Evolutionary conservation across 2,797 vertebrate genomes (phyloP).

Genomic region (Enteromius thamalakanensis): DNA sequence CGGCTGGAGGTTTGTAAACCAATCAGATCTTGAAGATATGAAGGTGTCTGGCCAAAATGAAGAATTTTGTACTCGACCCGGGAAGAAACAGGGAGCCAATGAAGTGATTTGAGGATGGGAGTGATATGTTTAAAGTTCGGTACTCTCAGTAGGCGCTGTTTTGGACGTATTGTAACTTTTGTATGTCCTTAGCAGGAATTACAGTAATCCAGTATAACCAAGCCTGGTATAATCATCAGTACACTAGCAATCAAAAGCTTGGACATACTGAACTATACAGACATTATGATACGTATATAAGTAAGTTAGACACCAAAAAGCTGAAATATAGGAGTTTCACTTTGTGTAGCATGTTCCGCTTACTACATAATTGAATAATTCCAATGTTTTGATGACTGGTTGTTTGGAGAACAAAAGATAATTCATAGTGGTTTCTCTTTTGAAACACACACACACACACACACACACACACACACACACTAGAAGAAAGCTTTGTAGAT

Average conservation of each 20-base stretch:
- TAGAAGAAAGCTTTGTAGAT: background rate
- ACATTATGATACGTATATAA: background rate
- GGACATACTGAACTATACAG: background rate
- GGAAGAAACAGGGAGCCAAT: no score
- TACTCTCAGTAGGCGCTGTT: no score
- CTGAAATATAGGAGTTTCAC: background rate
- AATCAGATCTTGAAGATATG: no score
- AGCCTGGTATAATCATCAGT: background rate
- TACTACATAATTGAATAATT: background rate
- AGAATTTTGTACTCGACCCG: no score
- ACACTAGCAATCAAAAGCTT: background rate
- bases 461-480: background rate
- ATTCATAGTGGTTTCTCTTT: conserved; percentile 6
- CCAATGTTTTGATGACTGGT: background rate
- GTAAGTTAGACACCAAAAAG: background rate
- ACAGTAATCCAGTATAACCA: background rate
- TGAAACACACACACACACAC: background rate
- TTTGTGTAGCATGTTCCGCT: background rate
- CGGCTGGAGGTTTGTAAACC: no score
- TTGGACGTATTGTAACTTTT: no score
- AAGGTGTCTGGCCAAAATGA: no score
- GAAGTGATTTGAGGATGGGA: no score
- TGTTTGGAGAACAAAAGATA: background rate
- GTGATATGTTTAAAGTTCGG: no score
- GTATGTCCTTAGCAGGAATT: no score